These are phyloP conservation scores for Dendropsophus ebraccatus DNA, from an alignment of 2,113 vertebrate species.

Conservation along the genomic window DNA sequence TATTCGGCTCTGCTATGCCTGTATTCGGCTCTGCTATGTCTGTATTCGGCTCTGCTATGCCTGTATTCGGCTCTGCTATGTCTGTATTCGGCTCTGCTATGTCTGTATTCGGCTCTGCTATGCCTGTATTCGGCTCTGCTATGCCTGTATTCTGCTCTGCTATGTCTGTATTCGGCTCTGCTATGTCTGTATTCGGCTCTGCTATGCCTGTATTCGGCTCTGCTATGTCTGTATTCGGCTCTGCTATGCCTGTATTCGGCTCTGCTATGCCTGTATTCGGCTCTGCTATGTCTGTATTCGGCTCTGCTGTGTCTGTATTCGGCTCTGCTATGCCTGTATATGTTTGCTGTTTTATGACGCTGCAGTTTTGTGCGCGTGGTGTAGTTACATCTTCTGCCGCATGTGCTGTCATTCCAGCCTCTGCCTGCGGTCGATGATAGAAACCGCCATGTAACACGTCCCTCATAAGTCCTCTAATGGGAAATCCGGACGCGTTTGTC, in stretches of 20 bases:
- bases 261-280: neutral
- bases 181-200: neutral
- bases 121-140: neutral
- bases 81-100: neutral
- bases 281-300: neutral
- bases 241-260: neutral
- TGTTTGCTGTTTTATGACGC: neutral
- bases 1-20: neutral
- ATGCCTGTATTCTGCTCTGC: neutral
- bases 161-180: neutral
- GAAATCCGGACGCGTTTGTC: slow-evolving; percentile 27
- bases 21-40: neutral
- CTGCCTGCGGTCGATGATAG: slow-evolving; percentile 21
- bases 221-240: neutral
- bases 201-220: neutral
- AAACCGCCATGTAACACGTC: neutral
- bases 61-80: neutral
- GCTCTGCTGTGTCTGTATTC: neutral
- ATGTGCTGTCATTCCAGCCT: neutral
- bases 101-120: neutral
- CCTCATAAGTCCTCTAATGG: neutral
- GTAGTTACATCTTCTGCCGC: neutral
- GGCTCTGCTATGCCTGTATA: neutral
- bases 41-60: neutral
- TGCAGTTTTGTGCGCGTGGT: neutral